Evolutionary conservation across 2,797 vertebrate genomes (phyloP).

Genomic region (Vireo griseus): DNA sequence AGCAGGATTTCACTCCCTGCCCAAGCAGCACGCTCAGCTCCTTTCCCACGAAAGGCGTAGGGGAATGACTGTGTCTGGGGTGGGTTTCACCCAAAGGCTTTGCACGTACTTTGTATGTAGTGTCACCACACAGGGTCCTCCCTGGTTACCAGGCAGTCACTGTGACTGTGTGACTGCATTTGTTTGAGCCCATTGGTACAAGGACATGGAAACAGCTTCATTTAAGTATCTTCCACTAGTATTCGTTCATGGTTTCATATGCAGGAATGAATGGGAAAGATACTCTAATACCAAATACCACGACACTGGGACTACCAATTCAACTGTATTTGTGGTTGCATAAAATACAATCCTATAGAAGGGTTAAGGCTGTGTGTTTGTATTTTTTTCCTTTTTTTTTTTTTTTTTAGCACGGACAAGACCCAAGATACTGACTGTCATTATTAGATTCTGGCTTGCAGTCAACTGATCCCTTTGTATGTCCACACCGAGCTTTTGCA

Average conservation of each 20-base stretch:
- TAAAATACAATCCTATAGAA: background rate
- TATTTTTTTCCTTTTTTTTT: rapidly evolving
- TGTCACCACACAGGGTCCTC: background rate
- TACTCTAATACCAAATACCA: background rate
- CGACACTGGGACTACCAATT: background rate
- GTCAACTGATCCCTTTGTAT: background rate
- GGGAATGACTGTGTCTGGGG: background rate
- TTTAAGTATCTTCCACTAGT: background rate
- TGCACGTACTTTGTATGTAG: rapidly evolving
- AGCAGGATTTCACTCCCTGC: background rate
- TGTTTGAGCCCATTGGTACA: background rate
- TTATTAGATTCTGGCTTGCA: background rate
- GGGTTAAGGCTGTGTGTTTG: background rate
- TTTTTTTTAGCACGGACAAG: background rate
- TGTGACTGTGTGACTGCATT: rapidly evolving
- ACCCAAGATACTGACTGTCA: background rate
- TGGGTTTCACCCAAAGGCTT: background rate
- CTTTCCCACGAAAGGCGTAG: background rate
- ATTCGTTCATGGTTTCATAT: rapidly evolving
- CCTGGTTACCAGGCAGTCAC: background rate
- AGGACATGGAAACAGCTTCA: background rate
- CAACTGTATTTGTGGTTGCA: background rate
- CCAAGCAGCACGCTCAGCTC: rapidly evolving
- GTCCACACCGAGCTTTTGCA: background rate
- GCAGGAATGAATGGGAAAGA: background rate